Percentiles rank a stretch among this genome's conserved stretches.
These are phyloP conservation scores for Bolborhynchus lineola DNA, from an alignment of 2,113 vertebrate species.

Conservation along the genomic window DNA sequence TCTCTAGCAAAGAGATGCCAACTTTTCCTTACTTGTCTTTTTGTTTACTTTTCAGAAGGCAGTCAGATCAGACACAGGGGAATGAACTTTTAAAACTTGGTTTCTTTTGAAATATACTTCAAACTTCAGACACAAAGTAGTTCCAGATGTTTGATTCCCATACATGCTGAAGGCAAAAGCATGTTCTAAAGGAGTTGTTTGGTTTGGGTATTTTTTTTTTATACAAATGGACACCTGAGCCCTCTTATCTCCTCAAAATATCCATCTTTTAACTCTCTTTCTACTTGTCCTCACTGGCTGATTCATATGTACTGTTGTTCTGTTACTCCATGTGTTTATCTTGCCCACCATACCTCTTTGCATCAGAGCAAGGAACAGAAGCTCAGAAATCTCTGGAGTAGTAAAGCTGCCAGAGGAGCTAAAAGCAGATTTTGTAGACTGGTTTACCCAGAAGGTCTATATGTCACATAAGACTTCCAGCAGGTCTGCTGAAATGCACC, in stretches of 20 bases:
- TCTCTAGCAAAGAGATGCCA: not conserved
- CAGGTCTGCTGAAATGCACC: conserved; percentile 33
- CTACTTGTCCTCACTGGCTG: not conserved
- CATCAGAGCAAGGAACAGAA: not conserved
- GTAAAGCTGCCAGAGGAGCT: conserved; percentile 35
- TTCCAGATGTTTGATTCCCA: conserved; percentile 24
- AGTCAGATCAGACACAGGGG: not conserved
- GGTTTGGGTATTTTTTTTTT: not conserved
- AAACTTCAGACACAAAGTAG: not conserved
- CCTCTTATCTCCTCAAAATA: not conserved
- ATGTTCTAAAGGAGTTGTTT: not conserved
- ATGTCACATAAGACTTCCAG: conserved; percentile 49
- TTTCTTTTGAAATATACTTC: not conserved
- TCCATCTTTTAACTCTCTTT: not conserved
- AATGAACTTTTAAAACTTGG: not conserved
- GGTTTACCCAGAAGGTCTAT: not conserved
- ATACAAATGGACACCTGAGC: not conserved
- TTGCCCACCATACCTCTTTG: not conserved
- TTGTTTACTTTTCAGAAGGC: not conserved
- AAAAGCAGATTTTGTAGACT: conserved; percentile 20
- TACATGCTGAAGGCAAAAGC: not conserved
- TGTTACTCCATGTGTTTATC: not conserved
- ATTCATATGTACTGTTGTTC: not conserved
- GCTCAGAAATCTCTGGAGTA: conserved; percentile 31
- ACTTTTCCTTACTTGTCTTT: not conserved